Evolutionary conservation across 2,113 vertebrate species (phyloP), one percentile per base, ranked within the genome.

Genomic region (Glaucidium brasilianum): DNA sequence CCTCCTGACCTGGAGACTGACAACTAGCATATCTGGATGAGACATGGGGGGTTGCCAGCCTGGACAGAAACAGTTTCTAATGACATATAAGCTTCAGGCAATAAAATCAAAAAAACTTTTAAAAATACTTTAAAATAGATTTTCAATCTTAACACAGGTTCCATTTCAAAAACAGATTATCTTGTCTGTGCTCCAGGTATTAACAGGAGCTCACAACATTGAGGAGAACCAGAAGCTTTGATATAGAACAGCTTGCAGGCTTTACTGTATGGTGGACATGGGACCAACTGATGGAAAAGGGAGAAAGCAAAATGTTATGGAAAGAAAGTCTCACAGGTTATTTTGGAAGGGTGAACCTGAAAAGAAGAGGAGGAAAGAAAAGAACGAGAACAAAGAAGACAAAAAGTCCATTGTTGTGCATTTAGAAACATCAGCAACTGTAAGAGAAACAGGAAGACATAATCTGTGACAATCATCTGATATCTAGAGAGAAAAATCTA

Each of bases 1-100:
- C 95, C 20, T 98, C 95, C 26, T 85, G 97, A 34, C 59, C 94
- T 0, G 77, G 97, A 32, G 94, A 47, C 1, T 34, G 85, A 15
- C 77, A 49, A 60, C 49, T 41, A 7, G 78, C 49, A 5, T 25
- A 45, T 41, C 69, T 95, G 76, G 55, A 82, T 9, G 88, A 76
- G 45, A 64, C 76, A 43, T 0, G 37, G 17, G 74, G 29, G 11
- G 66, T 30, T 56, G 63, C 41, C 68, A 86, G 52, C 85, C 96
- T 98, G 60, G 8, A 55, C 19, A 78, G 21, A 84, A 85, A 89
- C 12, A 96, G 17, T 14, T 52, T 37, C 66, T 91, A 43, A 21
- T 86, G 15, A 74, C 10, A 6, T 9, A 22, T 0, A 34, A 69
- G 34, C 26, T 41, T 69, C 83, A 91, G 22, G 39, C 6, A 47